Evolutionary conservation across 2,888 invertebrate species (phyloP), one percentile per base, ranked within the genome.

Genomic region (Epiblema foenella): DNA sequence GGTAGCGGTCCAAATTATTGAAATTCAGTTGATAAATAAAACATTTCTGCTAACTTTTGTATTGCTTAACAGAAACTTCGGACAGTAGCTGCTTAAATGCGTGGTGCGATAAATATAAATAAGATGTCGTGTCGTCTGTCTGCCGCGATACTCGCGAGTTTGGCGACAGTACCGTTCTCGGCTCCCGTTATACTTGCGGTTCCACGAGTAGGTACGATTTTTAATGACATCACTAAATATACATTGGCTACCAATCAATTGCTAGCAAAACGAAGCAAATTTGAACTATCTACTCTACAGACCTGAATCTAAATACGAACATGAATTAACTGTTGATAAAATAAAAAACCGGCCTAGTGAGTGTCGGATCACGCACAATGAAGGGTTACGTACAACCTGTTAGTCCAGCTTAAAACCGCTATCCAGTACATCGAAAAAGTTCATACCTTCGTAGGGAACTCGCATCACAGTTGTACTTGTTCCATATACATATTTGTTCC

Each of bases 181-280:
- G 51, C 46, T 72, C 78, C 85, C 85, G 86, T 87, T 85, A n/a
- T n/a, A 84, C 73, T 75, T 80, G 7, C n/a, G 12, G 81, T 81
- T 81, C 75, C 76, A 83, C 80, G 76, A 80, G 75, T n/a, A n/a
- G n/a, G n/a, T 74, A 79, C 59, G 75, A 77, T 78, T 79, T 80
- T 78, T 81, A 79, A 78, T 79, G 73, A 76, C 72, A 73, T 75
- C 74, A 62, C 63, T 76, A 75, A 76, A 73, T 68, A 76, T 75
- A 75, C 59, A 51, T 75, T 76, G 58, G 68, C 70, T 72, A 64
- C 65, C 33, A 66, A 59, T 73, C 18, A 11, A 8, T 12, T 46
- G 4, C 51, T 17, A 18, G 51, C 18, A 51, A 51, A 49, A 51
- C 18, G n/a, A 46, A 46, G 46, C n/a, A n/a, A 42, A 4, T n/a